phyloP scores from a whole-genome alignment of 2,888 invertebrate species.

The Campoplex nolae region DNA sequence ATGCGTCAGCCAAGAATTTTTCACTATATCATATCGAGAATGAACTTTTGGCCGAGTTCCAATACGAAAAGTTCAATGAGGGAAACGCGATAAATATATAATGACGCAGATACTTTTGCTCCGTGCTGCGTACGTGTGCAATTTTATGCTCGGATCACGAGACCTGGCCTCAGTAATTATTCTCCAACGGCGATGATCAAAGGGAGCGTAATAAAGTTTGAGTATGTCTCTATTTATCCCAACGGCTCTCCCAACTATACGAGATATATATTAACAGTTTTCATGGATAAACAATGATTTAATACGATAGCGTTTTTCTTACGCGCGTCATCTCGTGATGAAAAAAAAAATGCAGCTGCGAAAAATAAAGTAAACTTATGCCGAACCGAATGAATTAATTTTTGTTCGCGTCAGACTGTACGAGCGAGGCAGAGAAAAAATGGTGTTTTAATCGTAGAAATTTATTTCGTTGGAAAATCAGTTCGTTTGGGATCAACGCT shows the following conservation, averaged over 20 bases:
- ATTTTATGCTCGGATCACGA: constrained; percentile 38
- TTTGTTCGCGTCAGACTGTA: neutral
- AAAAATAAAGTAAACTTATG: constrained; percentile 7
- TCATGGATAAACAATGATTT: constrained; percentile 31
- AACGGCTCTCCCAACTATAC: neutral
- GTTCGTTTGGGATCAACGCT: neutral
- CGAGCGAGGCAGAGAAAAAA: neutral
- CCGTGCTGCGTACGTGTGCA: neutral
- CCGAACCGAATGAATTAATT: neutral
- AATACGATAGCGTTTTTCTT: neutral
- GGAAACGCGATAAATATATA: constrained; percentile 61
- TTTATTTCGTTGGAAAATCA: neutral
- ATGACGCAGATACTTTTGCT: constrained; percentile 7
- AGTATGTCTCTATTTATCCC: constrained; percentile 51
- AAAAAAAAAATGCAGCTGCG: neutral
- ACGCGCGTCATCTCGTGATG: neutral
- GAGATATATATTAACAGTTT: neutral
- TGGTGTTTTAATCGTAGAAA: neutral
- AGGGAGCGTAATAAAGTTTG: constrained; percentile 57
- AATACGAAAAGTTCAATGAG: constrained; percentile 62
- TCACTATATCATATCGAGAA: constrained; percentile 19
- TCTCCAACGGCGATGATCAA: constrained; percentile 59
- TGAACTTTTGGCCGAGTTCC: constrained; percentile 52
- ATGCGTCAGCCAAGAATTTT: constrained; percentile 31
- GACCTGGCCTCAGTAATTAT: constrained; percentile 56